Evolutionary conservation across 30 jellyfish, hydroid and myxozoan genomes (phyloP).

Genomic region (Clytia hemisphaerica): DNA sequence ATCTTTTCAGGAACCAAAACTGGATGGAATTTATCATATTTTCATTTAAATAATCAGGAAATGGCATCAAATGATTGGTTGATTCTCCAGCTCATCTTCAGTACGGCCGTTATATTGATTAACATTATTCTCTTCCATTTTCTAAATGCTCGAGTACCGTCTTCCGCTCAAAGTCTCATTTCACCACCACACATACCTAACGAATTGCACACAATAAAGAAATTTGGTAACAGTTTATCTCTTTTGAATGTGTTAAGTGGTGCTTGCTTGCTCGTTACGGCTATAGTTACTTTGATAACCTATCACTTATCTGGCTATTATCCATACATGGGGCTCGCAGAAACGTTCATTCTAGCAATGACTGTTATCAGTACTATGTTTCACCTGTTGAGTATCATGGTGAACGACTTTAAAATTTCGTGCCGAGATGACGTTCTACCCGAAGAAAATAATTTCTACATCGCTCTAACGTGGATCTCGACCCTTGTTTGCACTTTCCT

Average conservation of each 20-base stretch:
- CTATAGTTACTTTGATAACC: neutral
- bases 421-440: slow-evolving; percentile 2
- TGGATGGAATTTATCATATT: no score
- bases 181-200: no score
- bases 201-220: no score
- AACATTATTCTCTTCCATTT: neutral
- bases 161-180: no score
- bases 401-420: slow-evolving; percentile 1
- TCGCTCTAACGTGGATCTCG: slow-evolving; percentile 7
- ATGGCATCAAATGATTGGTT: neutral
- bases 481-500: neutral
- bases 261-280: neutral
- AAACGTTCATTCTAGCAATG: neutral
- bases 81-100: neutral
- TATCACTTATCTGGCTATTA: neutral
- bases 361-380: neutral
- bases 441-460: slow-evolving; percentile 3
- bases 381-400: slow-evolving; percentile 1
- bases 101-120: neutral
- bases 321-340: neutral
- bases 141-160: neutral
- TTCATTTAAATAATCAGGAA: no score
- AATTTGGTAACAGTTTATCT: neutral
- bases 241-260: neutral
- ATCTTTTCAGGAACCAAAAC: no score